phyloP scores from a whole-genome alignment of 2,888 invertebrate genomes.

The Caenorhabditis sp. region DNA sequence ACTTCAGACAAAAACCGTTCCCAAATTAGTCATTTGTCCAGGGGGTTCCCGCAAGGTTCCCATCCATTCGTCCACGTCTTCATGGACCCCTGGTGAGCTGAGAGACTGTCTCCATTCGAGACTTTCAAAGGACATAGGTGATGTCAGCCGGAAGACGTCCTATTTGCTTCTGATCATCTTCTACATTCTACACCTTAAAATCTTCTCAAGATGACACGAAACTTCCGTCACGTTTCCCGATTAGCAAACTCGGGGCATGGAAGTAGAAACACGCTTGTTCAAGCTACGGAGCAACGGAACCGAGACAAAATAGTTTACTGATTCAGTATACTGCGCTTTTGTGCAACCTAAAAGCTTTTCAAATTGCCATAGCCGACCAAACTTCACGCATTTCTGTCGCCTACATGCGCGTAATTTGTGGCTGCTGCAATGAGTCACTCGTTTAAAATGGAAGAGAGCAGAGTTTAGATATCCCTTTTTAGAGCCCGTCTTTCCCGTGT shows the following conservation, averaged over 20 bases:
- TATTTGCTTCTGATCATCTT: background rate
- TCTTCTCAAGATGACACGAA: background rate
- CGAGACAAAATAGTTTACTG: background rate
- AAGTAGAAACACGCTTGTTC: background rate
- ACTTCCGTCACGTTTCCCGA: background rate
- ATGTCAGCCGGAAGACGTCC: constrained; percentile 6
- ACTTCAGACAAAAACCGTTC: background rate
- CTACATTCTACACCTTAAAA: background rate
- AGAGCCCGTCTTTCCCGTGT: background rate
- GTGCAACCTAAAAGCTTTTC: background rate
- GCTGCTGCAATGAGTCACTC: background rate
- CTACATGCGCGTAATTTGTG: background rate
- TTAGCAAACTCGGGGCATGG: background rate
- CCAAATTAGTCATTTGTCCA: constrained; percentile 1
- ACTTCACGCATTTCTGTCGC: constrained; percentile 12
- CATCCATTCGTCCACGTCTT: background rate
- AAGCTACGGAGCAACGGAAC: background rate
- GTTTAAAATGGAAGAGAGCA: background rate
- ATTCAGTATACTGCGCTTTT: too few relatives aligned
- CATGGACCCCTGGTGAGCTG: background rate
- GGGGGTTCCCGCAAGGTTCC: background rate
- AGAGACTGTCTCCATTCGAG: background rate
- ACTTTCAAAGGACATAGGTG: constrained; percentile 3
- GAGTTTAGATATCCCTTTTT: constrained; percentile 23
- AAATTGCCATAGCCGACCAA: constrained; percentile 27